A percentile compares a stretch with the other conserved stretches of the same genome.
Conservation (phyloP, 2,113 vertebrate genomes). For the Colinus virginianus region DNA sequence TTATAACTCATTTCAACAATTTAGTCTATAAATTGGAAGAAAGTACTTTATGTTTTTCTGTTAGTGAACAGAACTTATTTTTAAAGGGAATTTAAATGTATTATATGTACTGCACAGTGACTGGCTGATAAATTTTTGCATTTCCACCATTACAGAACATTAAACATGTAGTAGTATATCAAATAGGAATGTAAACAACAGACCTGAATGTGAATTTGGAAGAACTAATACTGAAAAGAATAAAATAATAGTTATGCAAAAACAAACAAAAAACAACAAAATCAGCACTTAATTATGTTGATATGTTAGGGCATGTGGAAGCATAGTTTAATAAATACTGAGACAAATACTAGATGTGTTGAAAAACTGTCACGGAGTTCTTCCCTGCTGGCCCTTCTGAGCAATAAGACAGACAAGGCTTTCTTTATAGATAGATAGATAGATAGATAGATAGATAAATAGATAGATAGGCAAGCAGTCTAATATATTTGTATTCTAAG, state of each 20-base stretch:
- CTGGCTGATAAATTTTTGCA: neutral
- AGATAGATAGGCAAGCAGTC: neutral
- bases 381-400: neutral
- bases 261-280: neutral
- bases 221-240: neutral
- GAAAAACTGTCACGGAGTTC: neutral
- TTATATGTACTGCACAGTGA: neutral
- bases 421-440: neutral
- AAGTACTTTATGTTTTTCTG: neutral
- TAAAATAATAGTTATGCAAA: neutral
- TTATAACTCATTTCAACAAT: constrained; percentile 42
- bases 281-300: neutral
- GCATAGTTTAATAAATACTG: neutral
- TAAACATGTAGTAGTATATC: neutral
- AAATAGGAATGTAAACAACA: neutral
- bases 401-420: neutral
- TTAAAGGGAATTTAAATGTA: constrained; percentile 24
- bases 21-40: constrained; percentile 49
- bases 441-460: neutral
- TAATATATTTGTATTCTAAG: neutral
- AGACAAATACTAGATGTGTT: neutral
- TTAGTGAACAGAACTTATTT: constrained; percentile 24
- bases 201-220: neutral
- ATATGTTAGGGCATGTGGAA: neutral
- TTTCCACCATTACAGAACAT: neutral